Percentiles rank a stretch among this genome's conserved stretches.
Evolutionary conservation across 2,888 invertebrate species (phyloP).

Genomic region (Athalia rosae): DNA sequence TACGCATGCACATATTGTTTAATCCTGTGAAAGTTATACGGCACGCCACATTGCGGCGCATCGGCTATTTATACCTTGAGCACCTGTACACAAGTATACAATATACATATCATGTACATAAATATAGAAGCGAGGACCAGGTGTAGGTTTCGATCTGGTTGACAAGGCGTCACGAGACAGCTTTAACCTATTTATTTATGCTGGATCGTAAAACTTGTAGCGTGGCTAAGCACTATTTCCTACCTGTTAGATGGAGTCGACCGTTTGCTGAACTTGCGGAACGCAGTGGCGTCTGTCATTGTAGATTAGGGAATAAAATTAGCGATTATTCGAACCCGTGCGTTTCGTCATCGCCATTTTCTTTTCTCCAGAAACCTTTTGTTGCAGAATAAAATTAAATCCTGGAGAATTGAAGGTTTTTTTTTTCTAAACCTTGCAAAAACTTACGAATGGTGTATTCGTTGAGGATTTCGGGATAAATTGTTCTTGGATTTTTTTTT

Average conservation of each 20-base stretch:
- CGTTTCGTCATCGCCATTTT: too few species aligned
- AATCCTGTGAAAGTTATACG: slow-evolving; percentile 19
- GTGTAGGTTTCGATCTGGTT: slow-evolving; percentile 53
- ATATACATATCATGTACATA: too few species aligned
- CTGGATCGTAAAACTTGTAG: slow-evolving; percentile 71
- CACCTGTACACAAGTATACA: neutral
- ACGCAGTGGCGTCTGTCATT: slow-evolving; percentile 20
- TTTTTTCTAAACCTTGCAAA: too few species aligned
- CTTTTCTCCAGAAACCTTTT: too few species aligned
- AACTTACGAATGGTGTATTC: too few species aligned
- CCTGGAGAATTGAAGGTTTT: too few species aligned
- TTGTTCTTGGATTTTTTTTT: too few species aligned
- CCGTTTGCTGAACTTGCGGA: slow-evolving; percentile 35
- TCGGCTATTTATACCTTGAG: neutral
- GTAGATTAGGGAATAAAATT: slow-evolving; percentile 14
- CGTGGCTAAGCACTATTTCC: slow-evolving; percentile 67
- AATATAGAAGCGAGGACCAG: neutral
- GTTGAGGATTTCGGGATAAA: too few species aligned
- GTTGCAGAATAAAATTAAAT: too few species aligned
- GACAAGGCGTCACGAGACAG: slow-evolving; percentile 69
- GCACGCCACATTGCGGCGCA: slow-evolving; percentile 12
- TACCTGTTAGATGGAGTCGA: neutral
- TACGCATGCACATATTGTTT: slow-evolving; percentile 4
- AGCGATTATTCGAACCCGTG: neutral
- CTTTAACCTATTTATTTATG: slow-evolving; percentile 70